Base-by-base conservation (phyloP, 2,888 invertebrate genomes). In the Polyommatus icarus region DNA sequence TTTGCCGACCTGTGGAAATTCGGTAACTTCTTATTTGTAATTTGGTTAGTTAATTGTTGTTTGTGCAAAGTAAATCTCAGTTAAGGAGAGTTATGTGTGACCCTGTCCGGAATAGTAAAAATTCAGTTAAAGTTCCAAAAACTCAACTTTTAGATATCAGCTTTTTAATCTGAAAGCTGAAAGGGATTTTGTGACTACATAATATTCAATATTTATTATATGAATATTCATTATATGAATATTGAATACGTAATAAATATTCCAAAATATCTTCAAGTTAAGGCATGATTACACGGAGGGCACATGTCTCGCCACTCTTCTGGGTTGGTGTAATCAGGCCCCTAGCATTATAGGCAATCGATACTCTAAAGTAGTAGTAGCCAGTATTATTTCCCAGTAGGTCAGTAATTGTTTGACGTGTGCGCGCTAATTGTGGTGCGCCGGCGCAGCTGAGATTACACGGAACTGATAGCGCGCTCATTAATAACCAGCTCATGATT, bases 21-120 rank as follows among this genome's bases (percentile, higher is more conserved):
- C 46, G 75, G 46, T 75, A 75, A 75, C 75, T 75, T 75, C 75
- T 50, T 75, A 75, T 75, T 75, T 75, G 75, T 75, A 75, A 75
- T 75, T 50, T 75, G 46, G 75, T 75, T 75, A 75, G 75, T 29
- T 75, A 75, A 75, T 75, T 75, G 75, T 50, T 72, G 75, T 54
- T 54, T 24, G 46, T 29, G 54, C 18, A 54, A 75, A 50, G 8
- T 50, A 75, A 73, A 73, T 73, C 29, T 67, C 15, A 67, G 29
- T 32, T 32, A 15, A 32, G 24, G 29, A 15, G 29, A 29, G 29
- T 32, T 32, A 67, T 29, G 6, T 67, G 15, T 29, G 20, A 67
- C 24, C 24, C 15, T 15, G 29, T 32, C 15, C 29, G 10, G 61
- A 61, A 61, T 24, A 24, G 20, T 4, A 61, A 61, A 59, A 20